Conservation (phyloP, 2,888 invertebrate species). For the Hoplodrina ambigua region DNA sequence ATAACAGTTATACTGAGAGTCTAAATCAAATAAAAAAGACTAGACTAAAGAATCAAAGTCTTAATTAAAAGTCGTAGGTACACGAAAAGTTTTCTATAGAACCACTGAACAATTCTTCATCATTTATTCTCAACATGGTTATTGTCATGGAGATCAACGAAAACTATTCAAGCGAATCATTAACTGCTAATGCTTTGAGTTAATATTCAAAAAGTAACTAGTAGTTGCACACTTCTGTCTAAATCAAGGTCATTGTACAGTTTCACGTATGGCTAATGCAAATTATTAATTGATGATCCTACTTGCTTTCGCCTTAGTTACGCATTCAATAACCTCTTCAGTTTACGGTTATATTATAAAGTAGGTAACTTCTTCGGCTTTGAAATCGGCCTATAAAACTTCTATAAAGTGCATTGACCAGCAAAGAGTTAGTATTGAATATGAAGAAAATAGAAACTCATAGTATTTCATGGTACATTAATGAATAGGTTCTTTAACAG, state of each 20-base stretch:
- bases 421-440: not conserved
- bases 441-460: not conserved
- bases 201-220: constrained; percentile 16
- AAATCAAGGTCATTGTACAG: constrained; percentile 47
- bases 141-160: constrained; percentile 26
- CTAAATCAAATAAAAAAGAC: not conserved
- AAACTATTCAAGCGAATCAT: constrained; percentile 22
- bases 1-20: constrained; percentile 15
- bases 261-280: constrained; percentile 36
- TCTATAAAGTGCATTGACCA: not conserved
- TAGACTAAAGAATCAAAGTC: constrained; percentile 15
- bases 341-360: constrained; percentile 16
- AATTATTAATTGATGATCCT: constrained; percentile 36
- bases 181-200: constrained; percentile 10
- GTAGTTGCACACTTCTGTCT: constrained; percentile 10
- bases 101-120: constrained; percentile 8
- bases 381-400: constrained; percentile 7
- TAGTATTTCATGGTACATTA: not conserved
- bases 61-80: constrained; percentile 21
- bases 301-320: constrained; percentile 27
- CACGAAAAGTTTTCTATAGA: not conserved
- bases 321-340: constrained; percentile 12
- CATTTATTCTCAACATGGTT: constrained; percentile 10
- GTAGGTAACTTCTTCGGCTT: constrained; percentile 8
- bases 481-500: constrained; percentile 1